Evolutionary conservation across 2,113 vertebrate genomes (phyloP).

Genomic region (Polypterus bichir): DNA sequence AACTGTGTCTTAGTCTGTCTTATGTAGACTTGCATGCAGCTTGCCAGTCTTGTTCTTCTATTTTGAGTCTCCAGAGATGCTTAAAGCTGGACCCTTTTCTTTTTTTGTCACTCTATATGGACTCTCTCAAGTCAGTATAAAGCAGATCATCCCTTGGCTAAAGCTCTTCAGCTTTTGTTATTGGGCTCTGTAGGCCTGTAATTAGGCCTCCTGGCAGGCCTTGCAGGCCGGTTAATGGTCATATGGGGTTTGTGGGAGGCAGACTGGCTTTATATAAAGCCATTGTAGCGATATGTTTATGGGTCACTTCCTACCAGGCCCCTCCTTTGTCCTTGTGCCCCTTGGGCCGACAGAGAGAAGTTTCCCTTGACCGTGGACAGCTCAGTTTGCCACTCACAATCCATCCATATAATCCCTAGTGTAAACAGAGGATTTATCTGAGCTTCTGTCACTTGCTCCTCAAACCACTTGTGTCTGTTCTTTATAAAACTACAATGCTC

Average conservation of each 20-base stretch:
- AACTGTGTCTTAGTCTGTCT: slow-evolving; percentile 75
- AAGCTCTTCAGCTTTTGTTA: slow-evolving; percentile 95
- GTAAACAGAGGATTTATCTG: slow-evolving; percentile 75
- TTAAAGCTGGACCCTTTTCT: slow-evolving; percentile 84
- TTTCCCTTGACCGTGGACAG: slow-evolving; percentile 65
- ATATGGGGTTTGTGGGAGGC: slow-evolving; percentile 79
- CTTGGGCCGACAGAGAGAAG: slow-evolving; percentile 54
- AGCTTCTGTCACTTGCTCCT: slow-evolving; percentile 68
- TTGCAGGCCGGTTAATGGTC: slow-evolving; percentile 79
- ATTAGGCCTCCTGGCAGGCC: slow-evolving; percentile 95
- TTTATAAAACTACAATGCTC: slow-evolving; percentile 25
- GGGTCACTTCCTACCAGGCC: slow-evolving; percentile 95
- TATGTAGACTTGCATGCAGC: slow-evolving; percentile 65
- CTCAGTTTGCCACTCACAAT: slow-evolving; percentile 42
- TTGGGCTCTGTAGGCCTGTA: slow-evolving; percentile 92
- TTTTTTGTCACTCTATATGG: slow-evolving; percentile 74
- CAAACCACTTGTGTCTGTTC: slow-evolving; percentile 65
- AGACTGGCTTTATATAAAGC: slow-evolving; percentile 83
- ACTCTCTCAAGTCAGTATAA: slow-evolving; percentile 96
- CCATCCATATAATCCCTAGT: slow-evolving; percentile 64
- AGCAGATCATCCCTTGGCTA: slow-evolving; percentile 97
- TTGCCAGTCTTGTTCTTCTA: slow-evolving; percentile 55
- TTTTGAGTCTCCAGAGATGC: slow-evolving; percentile 73
- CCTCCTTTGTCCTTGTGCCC: slow-evolving; percentile 63
- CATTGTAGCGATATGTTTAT: slow-evolving; percentile 76